Evolutionary conservation across 2,888 invertebrate species (phyloP), one percentile per base, ranked within the genome.

Genomic region (Acanthoscelides obtectus): DNA sequence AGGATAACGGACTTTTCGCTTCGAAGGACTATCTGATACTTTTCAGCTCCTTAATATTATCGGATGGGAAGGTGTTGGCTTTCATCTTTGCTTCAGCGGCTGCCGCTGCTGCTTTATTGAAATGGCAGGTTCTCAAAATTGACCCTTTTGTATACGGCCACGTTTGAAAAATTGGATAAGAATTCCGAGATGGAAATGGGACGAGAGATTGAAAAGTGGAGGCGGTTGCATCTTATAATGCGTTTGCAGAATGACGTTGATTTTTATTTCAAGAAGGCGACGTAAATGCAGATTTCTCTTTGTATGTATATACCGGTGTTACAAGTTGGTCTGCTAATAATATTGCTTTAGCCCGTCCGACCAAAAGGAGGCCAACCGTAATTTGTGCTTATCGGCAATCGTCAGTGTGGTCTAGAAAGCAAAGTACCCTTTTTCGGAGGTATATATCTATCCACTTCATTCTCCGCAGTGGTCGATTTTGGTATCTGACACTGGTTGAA

Each of bases 1-100:
- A 81, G 80, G 81, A 81, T 45, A 45, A 68, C 20, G 77, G 77
- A 75, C 77, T 73, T 74, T 75, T 75, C 76, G 75, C 69, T 74
- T 70, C 73, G 67, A 71, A 65, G 68, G 74, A 75, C 73, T 71
- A 74, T 74, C 75, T 71, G 76, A 77, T 75, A 77, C 77, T 77
- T 70, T 72, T 70, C 70, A 67, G 70, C 69, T 70, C 73, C 74
- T 75, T 74, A 73, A 75, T 73, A 73, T 74, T 75, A 75, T 75
- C 72, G 73, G 71, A 68, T 67, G 70, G 69, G 45, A 70, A 74
- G 72, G 72, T 74, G 72, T 74, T 72, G 70, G 69, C 73, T 70
- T 72, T 72, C 68, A 64, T 45, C 45, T 45, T 45, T 45, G 45
- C 45, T 12, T 45, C 45, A 17, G 45, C 45, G 17, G 45, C 45